Evolutionary conservation across 2,113 vertebrate species (phyloP).

Genomic region (Dryoscopus gambensis): DNA sequence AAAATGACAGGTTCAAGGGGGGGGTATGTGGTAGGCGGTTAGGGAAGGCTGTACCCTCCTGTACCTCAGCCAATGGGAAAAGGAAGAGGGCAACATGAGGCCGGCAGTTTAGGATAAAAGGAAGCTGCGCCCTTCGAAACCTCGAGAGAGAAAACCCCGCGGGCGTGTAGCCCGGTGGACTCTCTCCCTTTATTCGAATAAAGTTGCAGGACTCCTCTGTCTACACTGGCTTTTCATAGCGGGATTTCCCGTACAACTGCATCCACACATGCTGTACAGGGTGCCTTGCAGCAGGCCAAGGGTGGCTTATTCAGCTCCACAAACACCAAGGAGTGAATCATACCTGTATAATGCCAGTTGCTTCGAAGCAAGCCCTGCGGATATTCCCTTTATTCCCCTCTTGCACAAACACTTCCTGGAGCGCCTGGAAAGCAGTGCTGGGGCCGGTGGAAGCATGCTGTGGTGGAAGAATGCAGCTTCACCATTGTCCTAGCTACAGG

Average conservation of each 20-base stretch:
- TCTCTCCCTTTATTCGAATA: background rate
- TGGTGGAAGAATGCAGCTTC: background rate
- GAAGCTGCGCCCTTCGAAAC: background rate
- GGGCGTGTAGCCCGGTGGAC: rapidly evolving
- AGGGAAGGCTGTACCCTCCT: background rate
- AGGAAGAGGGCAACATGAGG: rapidly evolving
- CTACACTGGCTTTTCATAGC: background rate
- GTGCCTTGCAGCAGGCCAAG: background rate
- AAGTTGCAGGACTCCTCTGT: background rate
- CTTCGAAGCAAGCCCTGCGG: background rate
- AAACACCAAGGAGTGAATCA: background rate
- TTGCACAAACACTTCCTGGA: background rate
- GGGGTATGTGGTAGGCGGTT: rapidly evolving
- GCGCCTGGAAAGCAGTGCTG: rapidly evolving
- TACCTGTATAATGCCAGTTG: background rate
- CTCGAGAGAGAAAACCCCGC: rapidly evolving
- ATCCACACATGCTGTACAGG: rapidly evolving
- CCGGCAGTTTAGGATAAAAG: background rate
- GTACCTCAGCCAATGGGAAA: background rate
- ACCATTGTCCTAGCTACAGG: background rate
- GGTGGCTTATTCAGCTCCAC: background rate
- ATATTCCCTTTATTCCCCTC: background rate
- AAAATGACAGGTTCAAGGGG: background rate
- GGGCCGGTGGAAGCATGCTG: rapidly evolving
- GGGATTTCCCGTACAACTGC: background rate